Evolutionary conservation across 2,113 vertebrate genomes (phyloP).

Genomic region (Tupaia tana): DNA sequence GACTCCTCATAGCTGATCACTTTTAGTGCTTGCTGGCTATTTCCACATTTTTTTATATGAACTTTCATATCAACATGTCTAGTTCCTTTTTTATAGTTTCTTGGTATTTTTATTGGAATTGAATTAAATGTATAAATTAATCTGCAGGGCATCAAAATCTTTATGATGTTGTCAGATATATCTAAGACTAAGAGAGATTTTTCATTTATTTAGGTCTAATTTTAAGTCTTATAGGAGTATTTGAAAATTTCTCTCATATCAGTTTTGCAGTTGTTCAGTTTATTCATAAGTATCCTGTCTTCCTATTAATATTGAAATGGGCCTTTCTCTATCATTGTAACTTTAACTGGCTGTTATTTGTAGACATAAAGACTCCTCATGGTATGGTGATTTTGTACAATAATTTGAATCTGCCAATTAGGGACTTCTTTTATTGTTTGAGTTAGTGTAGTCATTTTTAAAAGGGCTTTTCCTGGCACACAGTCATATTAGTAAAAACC

Average conservation of each 20-base stretch:
- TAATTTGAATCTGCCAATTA: constrained; percentile 8
- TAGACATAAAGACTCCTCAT: background rate
- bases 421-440: constrained; percentile 31
- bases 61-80: background rate
- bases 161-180: background rate
- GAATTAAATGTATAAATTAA: constrained; percentile 35
- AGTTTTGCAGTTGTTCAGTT: constrained; percentile 28
- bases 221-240: background rate
- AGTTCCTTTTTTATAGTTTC: background rate
- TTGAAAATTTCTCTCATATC: background rate
- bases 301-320: constrained; percentile 4
- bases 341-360: constrained; percentile 6
- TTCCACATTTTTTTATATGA: background rate
- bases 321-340: background rate
- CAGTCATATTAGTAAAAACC: background rate
- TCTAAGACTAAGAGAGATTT: background rate
- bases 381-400: background rate
- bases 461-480: background rate
- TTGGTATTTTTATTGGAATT: constrained; percentile 33
- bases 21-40: background rate
- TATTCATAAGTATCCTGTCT: constrained; percentile 27
- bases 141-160: background rate
- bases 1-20: background rate
- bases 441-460: constrained; percentile 41
- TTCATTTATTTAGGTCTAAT: background rate